A percentile compares a stretch with the other conserved stretches of the same genome.
phyloP scores from a whole-genome alignment of 1,140 invertebrate species.

The Pectinophora gossypiella region DNA sequence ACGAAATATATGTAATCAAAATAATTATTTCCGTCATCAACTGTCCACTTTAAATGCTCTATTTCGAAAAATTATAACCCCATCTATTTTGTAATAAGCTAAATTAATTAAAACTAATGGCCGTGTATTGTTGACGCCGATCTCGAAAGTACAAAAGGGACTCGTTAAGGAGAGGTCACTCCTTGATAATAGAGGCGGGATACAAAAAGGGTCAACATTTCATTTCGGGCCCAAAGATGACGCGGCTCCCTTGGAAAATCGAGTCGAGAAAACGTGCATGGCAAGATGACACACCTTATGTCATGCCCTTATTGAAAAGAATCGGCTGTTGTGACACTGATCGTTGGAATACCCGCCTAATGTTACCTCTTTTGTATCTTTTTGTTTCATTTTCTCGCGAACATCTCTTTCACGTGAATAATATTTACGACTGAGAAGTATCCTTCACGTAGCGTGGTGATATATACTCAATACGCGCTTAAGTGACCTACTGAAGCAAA shows the following conservation, averaged over 20 bases:
- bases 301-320: conserved; percentile 27
- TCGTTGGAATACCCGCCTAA: background rate
- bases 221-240: conserved; percentile 31
- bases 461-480: too few relatives aligned
- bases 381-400: background rate
- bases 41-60: too few relatives aligned
- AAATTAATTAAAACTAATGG: conserved; percentile 45
- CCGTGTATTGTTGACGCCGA: conserved; percentile 35
- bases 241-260: conserved; percentile 28
- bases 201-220: conserved; percentile 44
- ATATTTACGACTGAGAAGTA: too few relatives aligned
- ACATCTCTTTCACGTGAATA: background rate
- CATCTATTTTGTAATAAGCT: too few relatives aligned
- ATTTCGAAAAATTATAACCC: too few relatives aligned
- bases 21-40: too few relatives aligned
- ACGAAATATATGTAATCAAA: too few relatives aligned
- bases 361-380: too few relatives aligned
- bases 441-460: too few relatives aligned
- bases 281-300: conserved; percentile 29
- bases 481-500: too few relatives aligned
- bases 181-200: conserved; percentile 35
- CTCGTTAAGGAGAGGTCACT: conserved; percentile 42
- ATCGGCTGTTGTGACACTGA: conserved; percentile 3
- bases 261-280: conserved; percentile 23
- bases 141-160: conserved; percentile 39